phyloP scores from a whole-genome alignment of 2,888 invertebrate genomes.

The Nephrotoma flavescens region DNA sequence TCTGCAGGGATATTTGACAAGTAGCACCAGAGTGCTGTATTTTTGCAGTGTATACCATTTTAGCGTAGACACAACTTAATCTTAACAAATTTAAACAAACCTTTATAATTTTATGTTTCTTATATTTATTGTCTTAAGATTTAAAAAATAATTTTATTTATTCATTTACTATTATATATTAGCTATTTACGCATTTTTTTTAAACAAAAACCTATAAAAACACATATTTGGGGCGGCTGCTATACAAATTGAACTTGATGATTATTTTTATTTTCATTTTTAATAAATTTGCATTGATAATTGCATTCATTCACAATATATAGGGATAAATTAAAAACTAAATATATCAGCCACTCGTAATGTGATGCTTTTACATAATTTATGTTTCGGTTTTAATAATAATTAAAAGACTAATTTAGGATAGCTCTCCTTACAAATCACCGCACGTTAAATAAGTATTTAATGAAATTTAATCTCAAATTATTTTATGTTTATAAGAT shows the following conservation, averaged over 20 bases:
- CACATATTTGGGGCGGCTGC: not conserved
- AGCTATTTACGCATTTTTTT: not conserved
- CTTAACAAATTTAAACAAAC: no score
- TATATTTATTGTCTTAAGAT: not conserved
- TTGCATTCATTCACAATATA: not conserved
- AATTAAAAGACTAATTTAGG: not conserved
- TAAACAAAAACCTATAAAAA: not conserved
- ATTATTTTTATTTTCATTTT: not conserved
- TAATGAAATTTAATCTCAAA: not conserved
- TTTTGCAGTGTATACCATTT: no score
- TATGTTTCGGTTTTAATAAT: not conserved
- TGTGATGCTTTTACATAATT: not conserved
- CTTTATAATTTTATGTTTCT: not conserved
- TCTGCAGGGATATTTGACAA: no score
- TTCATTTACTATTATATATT: no score
- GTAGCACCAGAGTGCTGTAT: no score
- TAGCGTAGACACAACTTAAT: no score
- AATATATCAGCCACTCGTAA: not conserved
- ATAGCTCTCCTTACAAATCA: not conserved
- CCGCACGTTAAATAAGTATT: not conserved
- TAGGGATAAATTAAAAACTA: not conserved
- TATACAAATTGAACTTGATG: not conserved
- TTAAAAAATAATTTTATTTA: not conserved
- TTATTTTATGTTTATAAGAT: not conserved
- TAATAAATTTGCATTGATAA: not conserved